These are phyloP conservation scores for Zaprionus lachaisei DNA, from an alignment of 1,140 invertebrate genomes.

Conservation along the genomic window DNA sequence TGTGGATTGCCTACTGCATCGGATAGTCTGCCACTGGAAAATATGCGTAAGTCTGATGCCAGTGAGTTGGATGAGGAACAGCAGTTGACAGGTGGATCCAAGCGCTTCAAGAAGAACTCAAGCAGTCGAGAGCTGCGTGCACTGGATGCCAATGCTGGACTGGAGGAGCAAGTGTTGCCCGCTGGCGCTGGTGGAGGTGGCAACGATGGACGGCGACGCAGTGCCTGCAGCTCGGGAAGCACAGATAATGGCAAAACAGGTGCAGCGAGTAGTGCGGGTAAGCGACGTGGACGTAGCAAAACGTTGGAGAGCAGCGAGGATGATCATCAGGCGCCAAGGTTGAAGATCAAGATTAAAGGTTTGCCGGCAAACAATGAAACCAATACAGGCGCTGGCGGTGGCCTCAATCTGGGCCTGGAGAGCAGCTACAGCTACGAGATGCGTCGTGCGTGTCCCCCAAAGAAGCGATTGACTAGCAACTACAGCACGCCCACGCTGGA, in stretches of 20 bases:
- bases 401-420: conserved; percentile 21
- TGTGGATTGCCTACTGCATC: conserved; percentile 84
- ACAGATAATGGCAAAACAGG: conserved; percentile 74
- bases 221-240: conserved; percentile 84
- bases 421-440: conserved; percentile 74
- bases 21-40: conserved; percentile 60
- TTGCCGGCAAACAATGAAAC: conserved; percentile 84
- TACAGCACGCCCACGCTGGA: conserved; percentile 89
- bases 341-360: conserved; percentile 93
- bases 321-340: conserved; percentile 87
- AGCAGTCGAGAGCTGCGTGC: conserved; percentile 85
- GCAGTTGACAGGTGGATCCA: conserved; percentile 86
- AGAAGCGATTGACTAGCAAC: conserved; percentile 90
- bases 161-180: conserved; percentile 64
- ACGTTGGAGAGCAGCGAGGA: conserved; percentile 85
- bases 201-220: conserved; percentile 84
- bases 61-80: conserved; percentile 66
- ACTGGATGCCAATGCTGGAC: conserved; percentile 62
- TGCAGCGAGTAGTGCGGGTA: conserved; percentile 75
- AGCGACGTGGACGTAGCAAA: conserved; percentile 77
- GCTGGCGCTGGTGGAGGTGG: conserved; percentile 25
- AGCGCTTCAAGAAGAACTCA: conserved; percentile 84
- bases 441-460: conserved; percentile 88
- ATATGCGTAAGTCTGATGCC: conserved; percentile 67
- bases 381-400: conserved; percentile 80